Evolutionary conservation across 2,797 vertebrate species (phyloP), one percentile per base, ranked within the genome.

Genomic region (Gadopsis marmoratus): DNA sequence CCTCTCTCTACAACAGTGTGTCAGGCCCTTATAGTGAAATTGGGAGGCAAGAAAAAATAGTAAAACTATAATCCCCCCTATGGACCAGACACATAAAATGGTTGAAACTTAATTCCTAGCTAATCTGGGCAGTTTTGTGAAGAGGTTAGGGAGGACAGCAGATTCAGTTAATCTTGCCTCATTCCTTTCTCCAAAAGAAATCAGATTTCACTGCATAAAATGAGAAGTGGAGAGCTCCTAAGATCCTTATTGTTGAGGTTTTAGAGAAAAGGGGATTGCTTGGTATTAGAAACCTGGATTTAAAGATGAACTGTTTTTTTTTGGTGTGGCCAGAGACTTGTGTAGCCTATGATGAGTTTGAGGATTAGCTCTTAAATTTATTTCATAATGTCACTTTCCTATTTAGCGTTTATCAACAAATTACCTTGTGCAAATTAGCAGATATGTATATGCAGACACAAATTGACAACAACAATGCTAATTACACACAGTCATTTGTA

Each of bases 91-190:
- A 95, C 92, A 94, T 93, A 93, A 95, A 95, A 95, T 82, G 91
- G 89, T 90, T 93, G 92, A 92, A 96, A 96, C 95, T 95, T 97
- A 97, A 97, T 97, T 97, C 97, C 95, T 94, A 91, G 94, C 96
- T 98, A 98, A 98, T 98, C 97, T 98, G 95, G 95, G 93, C 93
- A 95, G 96, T 97, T 97, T 97, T 98, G 96, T 97, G 94, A 95
- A 95, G 96, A 96, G 95, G 96, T 97, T 96, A 97, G 95, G 88
- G 93, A 95, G 96, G 95, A 96, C 94, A 91, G 95, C 95, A 97
- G 97, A 97, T 97, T 96, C 95, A 86, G 94, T 95, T 98, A 98
- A 98, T 98, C 97, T 97, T 88, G 88, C 94, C 90, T 94, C 93
- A 95, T 96, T 96, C 94, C 95, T 96, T 96, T 95, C 93, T 94